Evolutionary conservation across 2,113 vertebrate species (phyloP).

Genomic region (Vicugna pacos): DNA sequence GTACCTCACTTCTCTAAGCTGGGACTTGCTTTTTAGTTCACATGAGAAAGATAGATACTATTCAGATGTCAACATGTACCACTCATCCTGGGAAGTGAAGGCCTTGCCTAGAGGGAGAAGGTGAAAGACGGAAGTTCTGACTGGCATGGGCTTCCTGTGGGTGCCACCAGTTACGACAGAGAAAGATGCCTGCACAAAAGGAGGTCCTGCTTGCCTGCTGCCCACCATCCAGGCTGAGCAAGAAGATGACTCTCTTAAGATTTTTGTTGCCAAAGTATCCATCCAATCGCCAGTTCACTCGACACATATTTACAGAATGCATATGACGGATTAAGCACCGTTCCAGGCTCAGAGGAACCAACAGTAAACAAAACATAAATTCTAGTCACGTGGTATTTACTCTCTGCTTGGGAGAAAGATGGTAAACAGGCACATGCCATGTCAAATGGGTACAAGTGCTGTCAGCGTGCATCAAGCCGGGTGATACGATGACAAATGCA

Average conservation of each 20-base stretch:
- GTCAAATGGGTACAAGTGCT: neutral
- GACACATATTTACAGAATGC: neutral
- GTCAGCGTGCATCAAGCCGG: neutral
- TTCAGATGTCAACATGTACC: neutral
- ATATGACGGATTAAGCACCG: neutral
- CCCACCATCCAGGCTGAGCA: neutral
- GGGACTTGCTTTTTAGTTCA: constrained; percentile 48
- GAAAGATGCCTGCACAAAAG: neutral
- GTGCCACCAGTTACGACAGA: neutral
- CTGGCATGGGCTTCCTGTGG: neutral
- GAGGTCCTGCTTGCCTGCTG: neutral
- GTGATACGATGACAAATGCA: neutral
- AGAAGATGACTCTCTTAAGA: neutral
- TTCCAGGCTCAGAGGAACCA: neutral
- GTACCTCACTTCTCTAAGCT: neutral
- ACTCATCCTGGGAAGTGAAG: neutral
- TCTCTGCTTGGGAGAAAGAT: neutral
- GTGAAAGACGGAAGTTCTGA: neutral
- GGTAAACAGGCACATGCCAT: neutral
- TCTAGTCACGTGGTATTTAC: neutral
- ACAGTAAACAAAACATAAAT: neutral
- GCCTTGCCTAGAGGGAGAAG: neutral
- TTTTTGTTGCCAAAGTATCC: neutral
- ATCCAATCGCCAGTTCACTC: neutral
- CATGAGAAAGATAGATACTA: neutral